Base-by-base conservation (phyloP, 2,113 vertebrate species). In the Ameiurus melas region DNA sequence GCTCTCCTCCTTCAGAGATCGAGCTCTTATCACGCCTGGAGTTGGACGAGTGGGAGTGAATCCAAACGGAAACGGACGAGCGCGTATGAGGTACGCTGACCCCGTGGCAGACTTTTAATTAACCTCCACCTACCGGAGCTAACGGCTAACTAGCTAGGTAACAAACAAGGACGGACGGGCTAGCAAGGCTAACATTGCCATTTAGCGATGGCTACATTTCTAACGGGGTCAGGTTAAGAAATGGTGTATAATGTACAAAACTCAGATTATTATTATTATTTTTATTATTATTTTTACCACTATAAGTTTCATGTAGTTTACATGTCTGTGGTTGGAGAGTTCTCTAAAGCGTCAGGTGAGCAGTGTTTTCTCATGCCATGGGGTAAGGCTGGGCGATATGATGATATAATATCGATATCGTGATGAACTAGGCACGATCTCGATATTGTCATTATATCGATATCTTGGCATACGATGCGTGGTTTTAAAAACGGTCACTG, bases 11-110 rank as follows among this genome's bases (percentile, higher is more conserved):
- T 96, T 12, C 93, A 92, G 53, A 93, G 93, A 47, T 93, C 91
- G 8, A 92, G 93, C 90, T 93, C 94, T 0, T 91, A 90, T 90
- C 93, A 94, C 27, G 25, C 90, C 5, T 93, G 95, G 93, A 92
- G 51, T 75, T 89, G 62, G 85, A 88, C 87, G 36, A 87, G 85
- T 2, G 77, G 8, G 27, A 90, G 66, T 20, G 71, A 82, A 7
- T 51, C 10, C 12, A 89, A 88, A 0, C 64, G 25, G 17, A 90
- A 86, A 66, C 90, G 88, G 0, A 91, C 90, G 22, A 92, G n/a
- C 17, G 81, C 86, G 57, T 89, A 82, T 78, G 58, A 89, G 92
- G 91, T 94, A 89, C 92, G 93, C 77, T 19, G n/a, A 1, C 79
- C 91, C 92, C 91, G 89, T 92, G 77, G 14, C n/a, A n/a, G 85